A percentile compares a stretch with the other conserved stretches of the same genome.
Conservation (phyloP, 2,888 invertebrate genomes). For the Lypha dubia region DNA sequence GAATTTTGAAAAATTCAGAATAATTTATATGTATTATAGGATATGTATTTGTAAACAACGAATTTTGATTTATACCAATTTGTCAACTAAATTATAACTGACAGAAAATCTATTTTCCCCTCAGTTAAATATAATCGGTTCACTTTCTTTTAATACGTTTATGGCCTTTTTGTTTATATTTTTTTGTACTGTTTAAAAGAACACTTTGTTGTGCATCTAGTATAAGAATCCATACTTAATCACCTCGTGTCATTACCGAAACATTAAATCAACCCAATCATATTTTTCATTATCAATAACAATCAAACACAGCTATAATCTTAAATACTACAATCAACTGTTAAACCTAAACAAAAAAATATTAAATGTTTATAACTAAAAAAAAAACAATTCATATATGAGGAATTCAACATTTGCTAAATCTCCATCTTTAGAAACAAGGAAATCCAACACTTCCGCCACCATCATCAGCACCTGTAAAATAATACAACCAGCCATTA, state of each 20-base stretch:
- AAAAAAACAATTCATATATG: constrained; percentile 25
- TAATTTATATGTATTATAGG: constrained; percentile 10
- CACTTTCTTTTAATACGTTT: constrained; percentile 20
- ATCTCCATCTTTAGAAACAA: constrained; percentile 66
- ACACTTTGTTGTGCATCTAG: constrained; percentile 39
- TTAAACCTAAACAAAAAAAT: not conserved
- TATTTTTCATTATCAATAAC: constrained; percentile 28
- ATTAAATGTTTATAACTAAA: constrained; percentile 36
- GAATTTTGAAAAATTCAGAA: constrained; percentile 41
- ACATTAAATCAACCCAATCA: constrained; percentile 42
- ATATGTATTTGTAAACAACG: constrained; percentile 56
- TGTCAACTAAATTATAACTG: constrained; percentile 27
- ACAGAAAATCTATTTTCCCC: not conserved
- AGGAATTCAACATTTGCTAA: constrained; percentile 67
- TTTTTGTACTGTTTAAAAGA: constrained; percentile 32
- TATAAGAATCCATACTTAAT: constrained; percentile 30
- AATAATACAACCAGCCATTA: constrained; percentile 59
- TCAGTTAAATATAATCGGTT: constrained; percentile 39
- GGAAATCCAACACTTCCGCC: constrained; percentile 61
- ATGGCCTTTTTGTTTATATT: constrained; percentile 23
- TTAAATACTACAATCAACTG: constrained; percentile 16
- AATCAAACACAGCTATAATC: constrained; percentile 27
- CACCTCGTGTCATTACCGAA: constrained; percentile 55
- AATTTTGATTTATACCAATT: constrained; percentile 56
- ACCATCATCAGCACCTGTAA: constrained; percentile 64